These are phyloP conservation scores for Operophtera brumata DNA, from an alignment of 2,888 invertebrate genomes.

Conservation along the genomic window DNA sequence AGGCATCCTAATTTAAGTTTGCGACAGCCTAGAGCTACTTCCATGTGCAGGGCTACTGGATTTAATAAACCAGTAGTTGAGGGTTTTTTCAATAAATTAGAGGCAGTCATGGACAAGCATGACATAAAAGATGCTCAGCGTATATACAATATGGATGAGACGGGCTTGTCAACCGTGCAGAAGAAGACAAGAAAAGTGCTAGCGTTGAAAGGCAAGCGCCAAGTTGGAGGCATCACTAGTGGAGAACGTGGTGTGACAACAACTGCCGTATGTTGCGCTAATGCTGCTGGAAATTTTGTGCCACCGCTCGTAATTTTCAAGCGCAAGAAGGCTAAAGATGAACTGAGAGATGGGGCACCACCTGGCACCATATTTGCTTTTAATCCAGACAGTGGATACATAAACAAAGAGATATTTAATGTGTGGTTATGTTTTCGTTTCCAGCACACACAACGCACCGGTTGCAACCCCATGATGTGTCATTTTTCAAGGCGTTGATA, in stretches of 20 bases:
- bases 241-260: slow-evolving; percentile 12
- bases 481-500: too few species aligned
- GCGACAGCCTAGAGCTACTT: not conserved
- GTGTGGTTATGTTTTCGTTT: too few species aligned
- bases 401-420: too few species aligned
- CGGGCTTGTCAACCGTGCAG: slow-evolving; percentile 7
- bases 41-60: too few species aligned
- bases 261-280: slow-evolving; percentile 19
- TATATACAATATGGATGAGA: slow-evolving; percentile 13
- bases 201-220: slow-evolving; percentile 12
- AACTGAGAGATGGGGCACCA: slow-evolving; percentile 16
- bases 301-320: slow-evolving; percentile 14
- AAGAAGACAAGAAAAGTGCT: not conserved
- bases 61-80: too few species aligned
- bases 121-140: not conserved
- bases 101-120: too few species aligned
- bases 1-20: too few species aligned
- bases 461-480: too few species aligned
- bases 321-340: slow-evolving; percentile 12
- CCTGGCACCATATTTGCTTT: slow-evolving; percentile 18
- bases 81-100: too few species aligned
- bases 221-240: slow-evolving; percentile 13
- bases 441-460: too few species aligned
- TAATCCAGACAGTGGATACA: slow-evolving; percentile 8
- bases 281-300: slow-evolving; percentile 14